Conservation (phyloP, 2,113 vertebrate genomes). For the Pollimyrus isidori region DNA sequence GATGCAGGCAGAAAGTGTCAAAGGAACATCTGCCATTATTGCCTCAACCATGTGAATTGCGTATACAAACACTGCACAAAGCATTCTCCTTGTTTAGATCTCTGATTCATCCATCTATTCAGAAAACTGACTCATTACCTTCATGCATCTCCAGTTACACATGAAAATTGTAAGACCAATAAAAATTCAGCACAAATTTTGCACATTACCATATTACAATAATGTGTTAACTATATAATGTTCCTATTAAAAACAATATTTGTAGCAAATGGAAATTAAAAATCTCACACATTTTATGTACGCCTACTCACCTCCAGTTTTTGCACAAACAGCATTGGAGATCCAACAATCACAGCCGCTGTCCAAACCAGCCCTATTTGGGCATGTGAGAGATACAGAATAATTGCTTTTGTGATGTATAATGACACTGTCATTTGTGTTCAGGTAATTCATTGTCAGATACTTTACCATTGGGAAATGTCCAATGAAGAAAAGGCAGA, state of each 20-base stretch:
- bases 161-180: background rate
- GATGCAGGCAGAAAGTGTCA: background rate
- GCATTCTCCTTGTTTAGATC: background rate
- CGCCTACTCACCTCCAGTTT: constrained; percentile 59
- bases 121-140: background rate
- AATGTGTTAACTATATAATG: background rate
- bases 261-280: background rate
- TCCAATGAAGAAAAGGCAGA: background rate
- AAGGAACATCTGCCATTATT: background rate
- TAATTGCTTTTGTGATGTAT: background rate
- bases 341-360: constrained; percentile 63
- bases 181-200: background rate
- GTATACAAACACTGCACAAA: background rate
- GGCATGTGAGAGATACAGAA: background rate
- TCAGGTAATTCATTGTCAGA: background rate
- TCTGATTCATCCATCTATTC: background rate
- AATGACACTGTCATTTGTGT: background rate
- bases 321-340: constrained; percentile 71
- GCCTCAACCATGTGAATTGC: background rate
- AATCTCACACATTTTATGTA: too few species aligned
- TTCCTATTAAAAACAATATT: background rate
- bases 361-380: constrained; percentile 64
- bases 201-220: background rate
- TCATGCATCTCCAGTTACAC: background rate
- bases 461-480: background rate